Evolutionary conservation across 37 sponge, comb jelly and placozoan genomes (phyloP), one percentile per base, ranked within the genome.

Genomic region (Ephydatia muelleri): DNA sequence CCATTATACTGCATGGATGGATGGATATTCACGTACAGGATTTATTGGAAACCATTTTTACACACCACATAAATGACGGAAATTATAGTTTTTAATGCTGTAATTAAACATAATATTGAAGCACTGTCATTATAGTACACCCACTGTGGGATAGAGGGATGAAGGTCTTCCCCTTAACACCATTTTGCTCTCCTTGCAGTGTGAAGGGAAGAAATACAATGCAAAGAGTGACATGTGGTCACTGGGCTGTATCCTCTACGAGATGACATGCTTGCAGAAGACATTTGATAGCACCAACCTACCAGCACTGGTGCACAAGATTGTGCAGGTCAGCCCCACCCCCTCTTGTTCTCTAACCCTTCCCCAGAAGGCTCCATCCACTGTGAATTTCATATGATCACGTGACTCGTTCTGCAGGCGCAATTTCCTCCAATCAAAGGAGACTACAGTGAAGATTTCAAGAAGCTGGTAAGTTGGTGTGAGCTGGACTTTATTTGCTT

Each of bases 231-330:
- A 90, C 36, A 76, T 90, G 36, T 90, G 90, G 90, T 77, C 90
- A 0, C 70, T 90, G 65, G 90, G 90, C 12, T 90, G 90, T 33
- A 84, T 90, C n/a, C 77, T 90, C n/a, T 84, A 90, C 28, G 90
- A 90, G 73, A 90, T 90, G 94, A 91, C 91, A 0, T 90, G 90
- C 65, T 88, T 91, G 3, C 84, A 92, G 90, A 91, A 80, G 67
- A 90, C 99, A 0, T 98, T 98, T 77, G 99, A 98, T 28, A 96
- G 95, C 2, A 94, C 97, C 35, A 98, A 98, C 68, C 82, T 98
- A 2, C 95, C 94, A 25, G 99, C 97, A 25, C 82, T 98, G 30
- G 94, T 96, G 65, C 89, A 96, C 76, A 98, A 98, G 73, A 98
- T 98, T 28, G 92, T 98, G 25, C 75, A 94, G 84, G 96, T 95